Evolutionary conservation across 2,113 vertebrate genomes (phyloP).

Genomic region (Raja brachyura): DNA sequence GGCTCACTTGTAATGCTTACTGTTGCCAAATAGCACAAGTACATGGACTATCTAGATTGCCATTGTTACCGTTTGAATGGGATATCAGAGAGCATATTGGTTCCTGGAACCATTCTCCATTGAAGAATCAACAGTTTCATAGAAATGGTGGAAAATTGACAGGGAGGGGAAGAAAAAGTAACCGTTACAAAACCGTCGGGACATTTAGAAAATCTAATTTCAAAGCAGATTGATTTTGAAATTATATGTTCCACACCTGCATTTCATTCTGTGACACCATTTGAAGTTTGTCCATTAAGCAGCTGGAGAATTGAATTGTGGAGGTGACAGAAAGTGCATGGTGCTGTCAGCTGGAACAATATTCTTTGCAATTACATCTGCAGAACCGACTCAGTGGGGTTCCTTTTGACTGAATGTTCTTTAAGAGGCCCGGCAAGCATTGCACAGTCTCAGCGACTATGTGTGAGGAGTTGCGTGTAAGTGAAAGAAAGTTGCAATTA

Average conservation of each 20-base stretch:
- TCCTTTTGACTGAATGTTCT: background rate
- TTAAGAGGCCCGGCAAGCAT: background rate
- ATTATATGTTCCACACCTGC: background rate
- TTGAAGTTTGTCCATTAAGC: conserved; percentile 20
- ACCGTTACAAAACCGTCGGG: background rate
- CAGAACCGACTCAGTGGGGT: background rate
- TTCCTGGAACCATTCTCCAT: background rate
- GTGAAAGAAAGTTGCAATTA: background rate
- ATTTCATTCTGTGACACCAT: background rate
- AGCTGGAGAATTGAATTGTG: background rate
- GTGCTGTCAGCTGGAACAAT: background rate
- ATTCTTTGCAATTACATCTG: conserved; percentile 8
- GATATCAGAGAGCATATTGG: background rate
- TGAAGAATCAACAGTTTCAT: background rate
- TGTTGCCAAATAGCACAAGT: background rate
- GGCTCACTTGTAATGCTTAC: background rate
- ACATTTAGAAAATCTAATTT: background rate
- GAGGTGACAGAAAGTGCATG: background rate
- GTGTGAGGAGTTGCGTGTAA: background rate
- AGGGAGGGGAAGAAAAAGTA: background rate
- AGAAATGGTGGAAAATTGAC: background rate
- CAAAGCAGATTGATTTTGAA: background rate
- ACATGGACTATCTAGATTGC: background rate
- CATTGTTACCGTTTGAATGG: background rate
- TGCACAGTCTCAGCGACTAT: background rate